phyloP scores from a whole-genome alignment of 1,140 invertebrate genomes.

The Scaptomyza hsui region DNA sequence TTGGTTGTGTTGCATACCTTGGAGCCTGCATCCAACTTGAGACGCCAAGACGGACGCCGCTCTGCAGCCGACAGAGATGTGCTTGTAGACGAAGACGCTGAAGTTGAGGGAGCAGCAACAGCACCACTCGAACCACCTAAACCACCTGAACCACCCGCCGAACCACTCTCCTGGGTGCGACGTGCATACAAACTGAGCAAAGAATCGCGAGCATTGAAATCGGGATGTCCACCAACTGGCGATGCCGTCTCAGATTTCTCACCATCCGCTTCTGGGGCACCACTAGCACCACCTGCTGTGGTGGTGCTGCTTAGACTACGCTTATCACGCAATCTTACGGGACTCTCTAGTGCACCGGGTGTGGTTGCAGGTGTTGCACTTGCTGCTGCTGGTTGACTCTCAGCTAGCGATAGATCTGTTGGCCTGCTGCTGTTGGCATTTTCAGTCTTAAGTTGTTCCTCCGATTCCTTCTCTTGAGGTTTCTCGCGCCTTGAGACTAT shows the following conservation, averaged over 20 bases:
- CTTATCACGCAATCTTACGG: constrained; percentile 80
- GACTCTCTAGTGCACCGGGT: constrained; percentile 65
- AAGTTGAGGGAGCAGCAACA: constrained; percentile 33
- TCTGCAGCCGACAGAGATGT: constrained; percentile 84
- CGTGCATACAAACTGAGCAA: constrained; percentile 66
- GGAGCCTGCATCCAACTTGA: constrained; percentile 93
- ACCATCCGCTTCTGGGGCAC: constrained; percentile 56
- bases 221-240: constrained; percentile 49
- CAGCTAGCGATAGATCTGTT: constrained; percentile 54
- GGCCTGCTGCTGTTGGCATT: constrained; percentile 45
- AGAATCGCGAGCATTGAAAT: constrained; percentile 72
- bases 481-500: constrained; percentile 65
- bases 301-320: constrained; percentile 48
- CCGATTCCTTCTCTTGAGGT: constrained; percentile 27
- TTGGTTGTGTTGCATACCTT: constrained; percentile 88
- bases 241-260: constrained; percentile 66
- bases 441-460: constrained; percentile 61
- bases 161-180: constrained; percentile 53
- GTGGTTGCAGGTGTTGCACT: constrained; percentile 45
- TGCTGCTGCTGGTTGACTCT: constrained; percentile 31
- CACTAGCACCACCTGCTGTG: not conserved
- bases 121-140: constrained; percentile 23
- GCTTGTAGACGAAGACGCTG: constrained; percentile 28
- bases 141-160: constrained; percentile 19
- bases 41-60: constrained; percentile 94